Evolutionary conservation across 2,888 invertebrate genomes (phyloP), one percentile per base, ranked within the genome.

Genomic region (Ctena decussata): DNA sequence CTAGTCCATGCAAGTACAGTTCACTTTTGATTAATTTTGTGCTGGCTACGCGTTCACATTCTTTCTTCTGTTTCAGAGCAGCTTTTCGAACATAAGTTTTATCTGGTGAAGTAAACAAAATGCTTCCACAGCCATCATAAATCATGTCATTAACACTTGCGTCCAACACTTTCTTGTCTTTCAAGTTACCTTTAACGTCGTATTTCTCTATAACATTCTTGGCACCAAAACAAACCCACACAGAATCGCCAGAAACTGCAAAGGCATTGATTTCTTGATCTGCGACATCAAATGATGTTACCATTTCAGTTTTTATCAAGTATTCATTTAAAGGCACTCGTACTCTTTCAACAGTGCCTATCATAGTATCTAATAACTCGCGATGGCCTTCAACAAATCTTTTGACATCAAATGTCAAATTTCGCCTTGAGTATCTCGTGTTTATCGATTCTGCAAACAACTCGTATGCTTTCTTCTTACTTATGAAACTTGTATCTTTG

Each of bases 61-160:
- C 35, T 35, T 65, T 65, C 0, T 5, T 21, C 12, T 65, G 65
- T 24, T 65, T 65, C 18, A 65, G 8, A 21, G 8, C 35, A 35
- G 65, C 65, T 35, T 65, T 65, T 32, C 65, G 65, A 65, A 65
- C 65, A 5, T 1, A 32, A 35, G 30, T 30, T 35, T 65, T 65
- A 21, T 65, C 65, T 65, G 65, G 65, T 11, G 65, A 65, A 32
- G 65, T 65, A 35, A 65, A 65, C 21, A 65, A 65, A 21, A 65
- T 32, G 35, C 35, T 32, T 18, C 65, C 65, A 65, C 2, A 1
- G 2, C 35, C 35, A 65, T 65, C 65, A 35, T 35, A 35, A 1
- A 65, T 35, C 65, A 65, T 65, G 21, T 65, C 65, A 35, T 65
- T 65, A 35, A 65, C 65, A 35, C 65, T 65, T 35, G 65, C 65